phyloP scores from a whole-genome alignment of 2,888 invertebrate species.

The Eulithis prunata region DNA sequence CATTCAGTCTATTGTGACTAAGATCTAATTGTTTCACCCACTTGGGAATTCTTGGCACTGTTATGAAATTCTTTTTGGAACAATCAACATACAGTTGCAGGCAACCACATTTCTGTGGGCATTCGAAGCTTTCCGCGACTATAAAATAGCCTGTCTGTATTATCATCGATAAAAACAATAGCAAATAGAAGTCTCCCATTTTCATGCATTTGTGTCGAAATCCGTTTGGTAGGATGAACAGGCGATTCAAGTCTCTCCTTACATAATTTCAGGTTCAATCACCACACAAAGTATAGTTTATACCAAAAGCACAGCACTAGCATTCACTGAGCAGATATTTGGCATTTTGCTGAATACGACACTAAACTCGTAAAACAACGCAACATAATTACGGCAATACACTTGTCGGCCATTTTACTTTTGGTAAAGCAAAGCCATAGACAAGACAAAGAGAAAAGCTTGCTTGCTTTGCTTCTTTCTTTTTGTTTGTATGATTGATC shows the following conservation, averaged over 20 bases:
- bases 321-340: slow-evolving; percentile 52
- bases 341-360: slow-evolving; percentile 62
- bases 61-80: slow-evolving; percentile 87
- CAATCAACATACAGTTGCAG: slow-evolving; percentile 90
- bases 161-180: slow-evolving; percentile 70
- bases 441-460: too few relatives aligned
- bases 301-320: slow-evolving; percentile 55
- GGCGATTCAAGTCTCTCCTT: slow-evolving; percentile 62
- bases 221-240: slow-evolving; percentile 63
- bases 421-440: slow-evolving; percentile 22
- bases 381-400: slow-evolving; percentile 65
- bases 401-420: slow-evolving; percentile 75
- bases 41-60: slow-evolving; percentile 89
- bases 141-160: slow-evolving; percentile 60
- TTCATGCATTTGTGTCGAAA: slow-evolving; percentile 75
- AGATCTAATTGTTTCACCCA: slow-evolving; percentile 91
- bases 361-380: slow-evolving; percentile 58
- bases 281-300: slow-evolving; percentile 51
- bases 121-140: slow-evolving; percentile 77
- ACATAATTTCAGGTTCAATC: slow-evolving; percentile 68
- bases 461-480: too few relatives aligned
- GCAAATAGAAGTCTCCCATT: slow-evolving; percentile 79
- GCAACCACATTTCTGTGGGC: slow-evolving; percentile 89
- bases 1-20: slow-evolving; percentile 75
- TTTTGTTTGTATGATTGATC: too few relatives aligned